Evolutionary conservation across 2,888 invertebrate species (phyloP), one percentile per base, ranked within the genome.

Genomic region (Amiota mariae): DNA sequence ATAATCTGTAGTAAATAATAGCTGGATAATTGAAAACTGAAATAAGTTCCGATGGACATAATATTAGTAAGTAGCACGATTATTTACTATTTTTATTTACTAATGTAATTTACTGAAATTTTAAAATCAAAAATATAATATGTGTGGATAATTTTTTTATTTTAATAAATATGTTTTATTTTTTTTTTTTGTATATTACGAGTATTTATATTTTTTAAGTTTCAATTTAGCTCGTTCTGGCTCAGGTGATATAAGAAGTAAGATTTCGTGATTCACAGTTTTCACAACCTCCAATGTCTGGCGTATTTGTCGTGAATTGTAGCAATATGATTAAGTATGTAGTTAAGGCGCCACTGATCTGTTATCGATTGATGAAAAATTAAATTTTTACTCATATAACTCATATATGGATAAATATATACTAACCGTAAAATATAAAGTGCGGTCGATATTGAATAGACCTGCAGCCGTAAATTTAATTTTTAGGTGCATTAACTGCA

Each of bases 401-500:
- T 36, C 36, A 2, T 2, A 24, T 24, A 24, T 24, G 36, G 9
- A 1, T 3, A 8, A 20, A 11, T 6, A 51, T 15, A 63, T 51
- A 78, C 84, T 78, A 78, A 90, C 91, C 71, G 90, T 90, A 77
- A 90, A 90, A 72, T 91, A 87, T 11, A 91, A 81, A 9, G 89
- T 87, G 8, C 90, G 87, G 80, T 91, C 90, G 51, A 91, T 88
- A 49, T 88, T 87, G 67, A 91, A 90, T 36, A 91, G 82, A 6
- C 90, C 90, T n/a, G 88, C 90, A 0, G 90, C 90, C 0, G 90
- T 90, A 68, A 91, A 90, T 66, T 87, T 87, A 9, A 90, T 88
- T 81, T 90, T 90, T 67, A 89, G 79, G 74, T 90, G 89, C 76
- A 90, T 76, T 64, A 91, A 71, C 75, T 90, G 90, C 82, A 90